Conservation (phyloP, 2,113 vertebrate genomes). For the Clinocottus analis region DNA sequence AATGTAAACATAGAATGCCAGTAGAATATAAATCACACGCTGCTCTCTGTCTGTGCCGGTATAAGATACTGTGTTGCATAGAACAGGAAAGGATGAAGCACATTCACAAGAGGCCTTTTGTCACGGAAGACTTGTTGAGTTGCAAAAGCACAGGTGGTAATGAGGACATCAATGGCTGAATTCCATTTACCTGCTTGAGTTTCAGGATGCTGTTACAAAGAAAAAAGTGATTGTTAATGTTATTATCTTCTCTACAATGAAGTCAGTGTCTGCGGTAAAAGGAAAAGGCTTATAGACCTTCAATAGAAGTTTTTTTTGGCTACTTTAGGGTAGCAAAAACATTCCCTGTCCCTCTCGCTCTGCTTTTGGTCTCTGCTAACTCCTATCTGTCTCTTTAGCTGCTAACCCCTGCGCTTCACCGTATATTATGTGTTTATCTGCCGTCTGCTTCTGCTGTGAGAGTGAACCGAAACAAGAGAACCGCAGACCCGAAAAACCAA, state of each 20-base stretch:
- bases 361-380: background rate
- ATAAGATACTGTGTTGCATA: background rate
- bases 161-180: background rate
- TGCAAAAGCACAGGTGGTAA: background rate
- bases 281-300: background rate
- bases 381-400: background rate
- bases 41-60: background rate
- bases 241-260: background rate
- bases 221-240: background rate
- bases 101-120: background rate
- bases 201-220: background rate
- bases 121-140: background rate
- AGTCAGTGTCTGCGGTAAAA: background rate
- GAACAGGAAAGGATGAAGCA: background rate
- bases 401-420: background rate
- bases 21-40: background rate
- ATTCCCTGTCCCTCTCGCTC: background rate
- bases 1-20: background rate
- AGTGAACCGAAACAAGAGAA: background rate
- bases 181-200: background rate
- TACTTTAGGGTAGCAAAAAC: background rate
- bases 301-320: background rate
- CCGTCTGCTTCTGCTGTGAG: background rate
- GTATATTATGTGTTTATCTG: background rate
- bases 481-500: background rate